These are phyloP conservation scores for Drosophila nigrodunni DNA, from an alignment of 1,140 invertebrate species.

Conservation along the genomic window DNA sequence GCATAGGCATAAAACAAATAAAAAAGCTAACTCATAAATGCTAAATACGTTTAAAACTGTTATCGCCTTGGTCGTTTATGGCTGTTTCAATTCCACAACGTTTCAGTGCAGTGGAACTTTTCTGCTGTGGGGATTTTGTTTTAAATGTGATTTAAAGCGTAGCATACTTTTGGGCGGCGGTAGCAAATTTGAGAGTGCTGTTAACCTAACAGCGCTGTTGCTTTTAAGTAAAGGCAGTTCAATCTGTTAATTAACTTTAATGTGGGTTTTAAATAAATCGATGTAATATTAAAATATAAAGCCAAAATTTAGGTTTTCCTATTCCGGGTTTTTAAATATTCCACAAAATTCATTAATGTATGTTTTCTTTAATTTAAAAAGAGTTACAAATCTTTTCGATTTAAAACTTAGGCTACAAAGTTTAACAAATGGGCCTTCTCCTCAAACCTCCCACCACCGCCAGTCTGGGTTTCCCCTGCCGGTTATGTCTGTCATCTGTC, in stretches of 20 bases:
- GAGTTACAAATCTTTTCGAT: neutral
- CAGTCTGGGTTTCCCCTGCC: constrained; percentile 13
- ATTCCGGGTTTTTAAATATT: too few relatives aligned
- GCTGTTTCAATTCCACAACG: constrained; percentile 4
- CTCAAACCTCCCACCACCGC: too few relatives aligned
- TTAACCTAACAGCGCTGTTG: constrained; percentile 23
- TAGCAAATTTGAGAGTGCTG: neutral
- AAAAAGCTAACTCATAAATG: neutral
- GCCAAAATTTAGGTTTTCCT: too few relatives aligned
- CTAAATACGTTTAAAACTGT: neutral
- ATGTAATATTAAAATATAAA: too few relatives aligned
- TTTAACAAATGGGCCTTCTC: neutral
- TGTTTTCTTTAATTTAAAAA: too few relatives aligned
- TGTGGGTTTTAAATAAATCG: too few relatives aligned
- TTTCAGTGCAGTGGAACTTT: constrained; percentile 17
- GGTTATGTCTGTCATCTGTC: constrained; percentile 40
- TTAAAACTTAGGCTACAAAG: neutral
- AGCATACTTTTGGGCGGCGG: constrained; percentile 22
- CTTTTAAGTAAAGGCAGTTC: neutral
- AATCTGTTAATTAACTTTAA: too few relatives aligned
- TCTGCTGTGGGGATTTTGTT: constrained; percentile 10
- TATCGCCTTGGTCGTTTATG: constrained; percentile 12
- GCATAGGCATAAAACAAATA: constrained; percentile 9
- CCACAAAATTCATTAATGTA: too few relatives aligned
- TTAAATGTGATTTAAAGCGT: neutral